Base-by-base conservation (phyloP, 92 coral and sea anemone species). In the Paramuricea clavata region DNA sequence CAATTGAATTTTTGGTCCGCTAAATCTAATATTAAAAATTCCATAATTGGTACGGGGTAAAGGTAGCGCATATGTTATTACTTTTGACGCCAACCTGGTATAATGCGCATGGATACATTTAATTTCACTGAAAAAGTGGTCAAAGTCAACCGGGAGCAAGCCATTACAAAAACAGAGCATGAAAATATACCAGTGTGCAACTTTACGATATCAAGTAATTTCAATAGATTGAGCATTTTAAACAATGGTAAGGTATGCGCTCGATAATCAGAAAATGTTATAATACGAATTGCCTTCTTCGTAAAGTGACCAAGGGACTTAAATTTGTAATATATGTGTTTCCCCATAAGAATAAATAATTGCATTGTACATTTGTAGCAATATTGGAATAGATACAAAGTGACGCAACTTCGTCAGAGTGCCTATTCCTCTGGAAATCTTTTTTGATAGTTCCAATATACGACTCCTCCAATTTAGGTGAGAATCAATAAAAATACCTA, bases 311-410 rank as follows among this genome's bases (percentile, higher is more conserved):
- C 10, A 73, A 39, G 1, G 78, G 50, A 13, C 34, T 41, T 43
- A 75, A 22, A 26, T 75, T 75, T 9, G 62, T 42, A 41, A 5
- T 28, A 43, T 75, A 47, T 0, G 81, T 75, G 42, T 75, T 75
- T 23, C 81, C 81, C 81, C 76, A 43, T 69, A 33, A 69, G 59
- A 74, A 25, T 71, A 71, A 71, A n/a, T n/a, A n/a, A n/a, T n/a
- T n/a, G n/a, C n/a, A n/a, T n/a, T n/a, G n/a, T n/a, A n/a, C n/a
- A 68, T 30, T 68, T 68, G 74, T 68, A 68, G 7, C 31, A 68
- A 68, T 68, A 68, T 68, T 22, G 7, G 6, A 68, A 30, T 30
- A 31, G 77, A 71, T 30, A 71, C 77, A 71, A 30, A 71, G 26
- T 71, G 17, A 11, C 42, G 77, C 49, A 71, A 71, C 72, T 65